phyloP scores from a whole-genome alignment of 1,140 invertebrate species.

The Panagrolaimus sp. region DNA sequence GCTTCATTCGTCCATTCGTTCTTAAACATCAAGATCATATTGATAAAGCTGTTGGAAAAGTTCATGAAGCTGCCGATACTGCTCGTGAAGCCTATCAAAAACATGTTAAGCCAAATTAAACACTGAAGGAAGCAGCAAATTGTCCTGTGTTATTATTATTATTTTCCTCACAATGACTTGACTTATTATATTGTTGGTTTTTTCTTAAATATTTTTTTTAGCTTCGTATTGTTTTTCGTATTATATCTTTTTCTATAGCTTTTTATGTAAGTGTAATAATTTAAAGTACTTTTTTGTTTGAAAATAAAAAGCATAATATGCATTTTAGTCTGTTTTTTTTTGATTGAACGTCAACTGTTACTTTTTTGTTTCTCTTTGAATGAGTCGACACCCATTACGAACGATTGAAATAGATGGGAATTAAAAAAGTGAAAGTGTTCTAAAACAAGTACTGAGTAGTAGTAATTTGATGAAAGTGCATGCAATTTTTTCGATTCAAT shows the following conservation, averaged over 20 bases:
- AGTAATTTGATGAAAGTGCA: no score
- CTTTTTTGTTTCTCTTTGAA: slow-evolving; percentile 63
- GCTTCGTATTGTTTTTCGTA: slow-evolving; percentile 59
- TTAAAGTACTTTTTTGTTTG: no score
- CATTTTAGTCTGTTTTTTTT: no score
- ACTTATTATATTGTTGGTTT: no score
- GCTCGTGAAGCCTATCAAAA: not conserved
- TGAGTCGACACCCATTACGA: no score
- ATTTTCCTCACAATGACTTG: slow-evolving; percentile 56
- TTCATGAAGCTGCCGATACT: slow-evolving; percentile 26
- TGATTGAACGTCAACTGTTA: no score
- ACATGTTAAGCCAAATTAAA: slow-evolving; percentile 6
- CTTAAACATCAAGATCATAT: slow-evolving; percentile 34
- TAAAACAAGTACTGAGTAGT: no score
- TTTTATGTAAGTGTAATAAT: no score
- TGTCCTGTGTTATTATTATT: slow-evolving; percentile 53
- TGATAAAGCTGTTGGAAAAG: slow-evolving; percentile 32
- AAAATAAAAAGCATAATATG: slow-evolving; percentile 60
- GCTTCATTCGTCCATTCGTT: slow-evolving; percentile 47
- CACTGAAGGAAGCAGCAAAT: not conserved
- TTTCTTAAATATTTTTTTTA: no score
- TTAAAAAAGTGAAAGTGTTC: no score
- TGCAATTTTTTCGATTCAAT: no score
- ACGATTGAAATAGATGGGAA: slow-evolving; percentile 63
- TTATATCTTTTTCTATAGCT: no score